Base-by-base conservation (phyloP, 2,113 vertebrate species). In the Ibidorhyncha struthersii region DNA sequence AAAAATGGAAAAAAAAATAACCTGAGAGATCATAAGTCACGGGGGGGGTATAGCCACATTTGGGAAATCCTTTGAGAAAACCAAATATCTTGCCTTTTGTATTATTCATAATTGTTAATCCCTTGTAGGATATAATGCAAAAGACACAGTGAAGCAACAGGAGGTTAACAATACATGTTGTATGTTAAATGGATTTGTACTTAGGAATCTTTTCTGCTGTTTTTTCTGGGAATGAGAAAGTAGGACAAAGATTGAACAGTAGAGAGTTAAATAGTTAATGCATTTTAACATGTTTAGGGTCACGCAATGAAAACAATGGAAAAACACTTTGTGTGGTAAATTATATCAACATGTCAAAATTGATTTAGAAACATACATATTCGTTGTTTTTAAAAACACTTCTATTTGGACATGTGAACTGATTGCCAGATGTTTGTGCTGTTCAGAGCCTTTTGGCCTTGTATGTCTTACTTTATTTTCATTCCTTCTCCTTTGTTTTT, bases 391-490 rank as follows among this genome's bases (percentile, higher is more conserved):
- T 69, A 32, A 45, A 93, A 87, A 11, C 38, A 11, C n/a, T 4
- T 6, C 17, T 21, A 2, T 82, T 69, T 4, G 2, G 67, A 52
- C 10, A 22, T 29, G 11, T 71, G 50, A 89, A 43, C n/a, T 70
- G 14, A 67, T 82, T 89, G 40, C 59, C 58, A 89, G 38, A 61
- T 93, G 18, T 79, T 66, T 97, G 23, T 93, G 47, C 82, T 96
- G 29, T 80, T 87, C 10, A 62, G 56, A 93, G 40, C 26, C 63
- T 86, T 88, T 94, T 87, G 55, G 40, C 56, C 36, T 74, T 62
- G 15, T 80, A 14, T 77, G 26, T 93, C 91, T 97, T 89, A 93
- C 80, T 78, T 65, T 86, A 14, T 91, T 97, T 96, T 65, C 2
- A 2, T 86, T 82, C 81, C 82, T 70, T 67, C 23, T 58, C 20